These are phyloP conservation scores for Muscicapa comitata DNA, from an alignment of 2,797 vertebrate species.

Conservation along the genomic window DNA sequence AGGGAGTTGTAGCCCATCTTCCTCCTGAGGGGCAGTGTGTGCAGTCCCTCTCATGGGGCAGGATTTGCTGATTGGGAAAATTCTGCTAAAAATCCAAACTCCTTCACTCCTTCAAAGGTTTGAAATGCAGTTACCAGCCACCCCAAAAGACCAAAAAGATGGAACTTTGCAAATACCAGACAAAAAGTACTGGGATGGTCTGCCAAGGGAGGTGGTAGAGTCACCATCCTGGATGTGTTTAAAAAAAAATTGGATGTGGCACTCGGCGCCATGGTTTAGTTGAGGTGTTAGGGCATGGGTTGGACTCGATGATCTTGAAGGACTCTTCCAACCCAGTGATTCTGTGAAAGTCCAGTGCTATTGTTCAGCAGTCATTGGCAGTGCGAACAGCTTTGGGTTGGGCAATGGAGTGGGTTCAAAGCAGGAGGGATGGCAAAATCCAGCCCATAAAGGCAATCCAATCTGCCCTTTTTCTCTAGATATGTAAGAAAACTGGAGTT, in stretches of 20 bases:
- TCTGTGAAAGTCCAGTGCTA: background rate
- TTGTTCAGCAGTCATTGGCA: background rate
- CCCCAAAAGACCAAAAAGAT: background rate
- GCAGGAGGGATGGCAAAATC: background rate
- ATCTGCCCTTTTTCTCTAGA: background rate
- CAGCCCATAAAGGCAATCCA: background rate
- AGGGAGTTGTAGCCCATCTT: background rate
- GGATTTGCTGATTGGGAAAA: background rate
- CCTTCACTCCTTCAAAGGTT: background rate
- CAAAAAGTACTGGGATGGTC: background rate
- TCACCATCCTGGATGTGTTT: no score
- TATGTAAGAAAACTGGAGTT: background rate
- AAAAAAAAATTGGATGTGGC: no score
- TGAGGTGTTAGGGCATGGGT: no score
- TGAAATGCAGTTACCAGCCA: background rate
- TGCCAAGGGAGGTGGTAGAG: no score
- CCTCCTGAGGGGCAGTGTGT: rapidly evolving
- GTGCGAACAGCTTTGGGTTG: background rate
- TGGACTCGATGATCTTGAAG: no score
- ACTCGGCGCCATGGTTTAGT: no score
- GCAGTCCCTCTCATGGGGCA: rapidly evolving
- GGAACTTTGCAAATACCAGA: background rate
- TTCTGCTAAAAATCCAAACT: background rate
- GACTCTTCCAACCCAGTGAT: no score
- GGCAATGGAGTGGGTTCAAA: background rate